Evolutionary conservation across 1,140 invertebrate species (phyloP), one percentile per base, ranked within the genome.

Genomic region (Melanaphis sacchari): DNA sequence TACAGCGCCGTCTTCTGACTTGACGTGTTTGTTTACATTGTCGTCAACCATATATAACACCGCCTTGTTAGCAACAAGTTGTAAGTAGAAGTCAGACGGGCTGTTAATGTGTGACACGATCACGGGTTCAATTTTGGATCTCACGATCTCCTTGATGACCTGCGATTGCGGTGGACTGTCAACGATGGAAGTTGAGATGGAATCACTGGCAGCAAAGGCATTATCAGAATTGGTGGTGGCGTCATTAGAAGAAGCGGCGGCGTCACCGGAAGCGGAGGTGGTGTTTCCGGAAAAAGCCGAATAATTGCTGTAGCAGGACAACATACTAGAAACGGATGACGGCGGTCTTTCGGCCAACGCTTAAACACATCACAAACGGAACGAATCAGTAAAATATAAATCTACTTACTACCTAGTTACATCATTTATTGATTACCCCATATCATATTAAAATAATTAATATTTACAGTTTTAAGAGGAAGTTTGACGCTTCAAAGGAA

Each of bases 41-140:
- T 49, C n/a, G 2, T 26, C 2, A 9, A 93, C n/a, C 9, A n/a
- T 85, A 40, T 36, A 2, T 22, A 54, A 26, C 18, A 52, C 11
- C 0, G 8, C 2, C 1, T n/a, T 9, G 7, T 93, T 85, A 3
- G 36, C 81, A 24, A 26, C 1, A 24, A 93, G 46, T 54, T 93
- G 91, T 4, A 93, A 38, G 41, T 84, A 93, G 24, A 93, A 93
- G 31, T 93, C 76, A n/a, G 91, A 93, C 22, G 91, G 91, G 31
- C 66, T 84, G 46, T 93, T 93, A 1, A 85, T 1, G 26, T 38
- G 38, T 3, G 91, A 54, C 52, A 93, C 43, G 43, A 41, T 31
- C 3, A 93, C 81, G 4, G 43, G 9, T 6, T 85, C 91, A 0
- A 54, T 26, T 2, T 36, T 8, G 6, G 85, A 54, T 82, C 8